Evolutionary conservation across 1,140 invertebrate species (phyloP), one percentile per base, ranked within the genome.

Genomic region (Orius insidiosus): DNA sequence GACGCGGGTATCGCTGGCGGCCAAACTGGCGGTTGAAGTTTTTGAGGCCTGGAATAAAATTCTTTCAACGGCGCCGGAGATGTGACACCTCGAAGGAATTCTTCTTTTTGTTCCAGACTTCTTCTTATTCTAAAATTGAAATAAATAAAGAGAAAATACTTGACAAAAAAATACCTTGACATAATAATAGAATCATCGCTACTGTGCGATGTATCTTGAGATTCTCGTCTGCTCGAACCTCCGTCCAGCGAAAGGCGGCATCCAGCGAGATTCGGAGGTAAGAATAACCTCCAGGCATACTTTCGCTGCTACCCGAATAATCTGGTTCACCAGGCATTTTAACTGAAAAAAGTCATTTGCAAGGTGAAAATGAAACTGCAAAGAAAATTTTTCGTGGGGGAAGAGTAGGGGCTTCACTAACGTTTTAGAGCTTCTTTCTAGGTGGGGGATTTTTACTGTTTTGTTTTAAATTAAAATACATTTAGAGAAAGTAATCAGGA

Each of bases 71-170:
- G 71, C 46, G 75, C 72, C 1, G 36, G 24, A 18, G 46, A 5
- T 44, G 56, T n/a, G 35, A 51, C 31, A 31, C 51, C 11, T 39
- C 74, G 72, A 24, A 89, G 64, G 59, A 89, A 89, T 53, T 86
- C 84, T 60, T 87, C 83, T 57, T 88, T 89, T 55, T 87, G 80
- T 54, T 86, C 82, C 53, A 80, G 74, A 55, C 80, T 86, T 59
- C 82, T 84, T 43, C 78, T 68, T 53, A 88, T 72, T 59, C 80
- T 69, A 34, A 9, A 46, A 45, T 4, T 6, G 14, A 36, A n/a
- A n/a, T n/a, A n/a, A n/a, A 15, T 40, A 15, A 15, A 40, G 4
- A 18, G 3, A 15, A n/a, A n/a, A n/a, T n/a, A 24, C 24, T 24
- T 24, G 24, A 24, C 3, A 24, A 24, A 24, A n/a, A 32, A 9